Conservation (phyloP, 2,113 vertebrate species). For the Ovibos moschatus region DNA sequence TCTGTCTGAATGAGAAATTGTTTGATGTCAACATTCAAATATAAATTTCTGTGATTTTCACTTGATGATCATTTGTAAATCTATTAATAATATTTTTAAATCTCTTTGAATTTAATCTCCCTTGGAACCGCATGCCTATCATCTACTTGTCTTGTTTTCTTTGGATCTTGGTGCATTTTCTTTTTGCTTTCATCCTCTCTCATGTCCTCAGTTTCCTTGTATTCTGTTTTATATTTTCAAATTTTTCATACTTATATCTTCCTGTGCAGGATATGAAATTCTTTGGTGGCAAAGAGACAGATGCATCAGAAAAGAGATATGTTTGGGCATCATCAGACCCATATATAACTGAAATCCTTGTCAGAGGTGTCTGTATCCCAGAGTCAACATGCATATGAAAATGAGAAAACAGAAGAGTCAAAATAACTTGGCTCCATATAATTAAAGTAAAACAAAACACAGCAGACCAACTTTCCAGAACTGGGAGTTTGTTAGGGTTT, state of each 20-base stretch:
- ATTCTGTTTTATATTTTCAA: background rate
- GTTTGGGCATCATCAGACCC: conserved; percentile 25
- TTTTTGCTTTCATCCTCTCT: background rate
- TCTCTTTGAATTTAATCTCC: background rate
- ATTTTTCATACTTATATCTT: background rate
- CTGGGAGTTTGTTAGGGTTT: conserved; percentile 63
- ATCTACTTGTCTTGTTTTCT: background rate
- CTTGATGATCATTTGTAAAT: background rate
- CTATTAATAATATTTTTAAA: background rate
- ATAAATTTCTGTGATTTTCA: background rate
- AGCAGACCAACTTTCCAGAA: conserved; percentile 60
- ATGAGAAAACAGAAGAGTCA: conserved; percentile 63
- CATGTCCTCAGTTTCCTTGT: background rate
- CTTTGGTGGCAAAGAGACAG: background rate
- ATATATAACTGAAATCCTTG: conserved; percentile 72
- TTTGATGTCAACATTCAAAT: background rate
- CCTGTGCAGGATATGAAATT: background rate
- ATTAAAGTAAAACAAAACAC: conserved; percentile 69
- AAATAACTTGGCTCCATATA: conserved; percentile 51
- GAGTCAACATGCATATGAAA: conserved; percentile 72
- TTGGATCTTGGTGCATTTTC: background rate
- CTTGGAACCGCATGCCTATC: background rate
- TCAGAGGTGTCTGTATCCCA: conserved; percentile 55
- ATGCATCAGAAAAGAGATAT: background rate
- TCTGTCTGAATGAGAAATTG: background rate